A percentile compares a stretch with the other conserved stretches of the same genome.
Evolutionary conservation across 2,888 invertebrate species (phyloP).

Genomic region (Mactromeris polynyma): DNA sequence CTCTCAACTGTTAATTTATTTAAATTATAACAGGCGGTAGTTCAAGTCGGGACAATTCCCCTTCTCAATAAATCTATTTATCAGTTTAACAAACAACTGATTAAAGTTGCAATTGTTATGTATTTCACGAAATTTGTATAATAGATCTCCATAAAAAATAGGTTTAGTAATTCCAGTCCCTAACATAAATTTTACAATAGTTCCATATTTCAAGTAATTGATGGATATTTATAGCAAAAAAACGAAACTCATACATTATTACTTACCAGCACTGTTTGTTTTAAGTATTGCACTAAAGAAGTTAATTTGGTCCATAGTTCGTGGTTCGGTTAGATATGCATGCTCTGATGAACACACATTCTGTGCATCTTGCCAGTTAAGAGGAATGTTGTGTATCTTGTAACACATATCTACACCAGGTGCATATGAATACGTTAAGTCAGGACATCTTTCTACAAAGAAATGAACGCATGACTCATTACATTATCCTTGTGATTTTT

Average conservation of each 20-base stretch:
- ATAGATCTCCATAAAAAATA: background rate
- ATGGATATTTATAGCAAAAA: too few species aligned
- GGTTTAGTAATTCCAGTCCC: too few species aligned
- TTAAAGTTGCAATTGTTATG: too few species aligned
- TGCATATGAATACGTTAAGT: slow-evolving; percentile 39
- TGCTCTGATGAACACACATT: slow-evolving; percentile 29
- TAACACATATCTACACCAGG: slow-evolving; percentile 46
- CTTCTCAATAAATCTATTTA: too few species aligned
- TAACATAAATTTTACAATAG: background rate
- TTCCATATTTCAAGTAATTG: background rate
- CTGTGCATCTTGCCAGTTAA: slow-evolving; percentile 43
- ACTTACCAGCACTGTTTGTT: background rate
- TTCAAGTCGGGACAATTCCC: background rate
- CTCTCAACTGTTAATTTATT: background rate
- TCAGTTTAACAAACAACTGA: too few species aligned
- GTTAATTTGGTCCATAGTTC: slow-evolving; percentile 2
- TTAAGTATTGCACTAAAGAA: slow-evolving; percentile 35
- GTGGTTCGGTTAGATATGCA: slow-evolving; percentile 34
- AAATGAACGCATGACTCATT: background rate
- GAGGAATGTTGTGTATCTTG: slow-evolving; percentile 27
- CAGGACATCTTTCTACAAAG: slow-evolving; percentile 46
- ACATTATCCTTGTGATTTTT: too few species aligned
- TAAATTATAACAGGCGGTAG: background rate
- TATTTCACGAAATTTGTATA: background rate
- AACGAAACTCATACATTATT: too few species aligned